These are phyloP conservation scores for Blennius ocellaris DNA, from an alignment of 2,113 vertebrate genomes.

Conservation along the genomic window DNA sequence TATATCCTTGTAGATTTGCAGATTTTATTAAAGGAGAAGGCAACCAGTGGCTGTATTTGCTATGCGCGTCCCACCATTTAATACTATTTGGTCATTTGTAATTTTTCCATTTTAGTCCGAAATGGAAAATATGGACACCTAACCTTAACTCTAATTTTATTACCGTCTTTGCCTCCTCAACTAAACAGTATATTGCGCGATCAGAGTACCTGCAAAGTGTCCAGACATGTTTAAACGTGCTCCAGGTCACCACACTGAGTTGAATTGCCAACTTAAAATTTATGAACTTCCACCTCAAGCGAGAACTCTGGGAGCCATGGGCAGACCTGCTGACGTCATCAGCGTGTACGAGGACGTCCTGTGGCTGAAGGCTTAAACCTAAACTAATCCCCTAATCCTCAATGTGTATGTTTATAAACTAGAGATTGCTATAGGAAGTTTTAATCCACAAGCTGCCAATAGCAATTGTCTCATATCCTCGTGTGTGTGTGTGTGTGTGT, in stretches of 20 bases:
- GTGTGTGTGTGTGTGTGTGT: background rate
- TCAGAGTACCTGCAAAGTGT: background rate
- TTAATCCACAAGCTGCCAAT: constrained; percentile 47
- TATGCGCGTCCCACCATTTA: too few species aligned
- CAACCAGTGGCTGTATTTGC: too few species aligned
- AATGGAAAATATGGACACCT: too few species aligned
- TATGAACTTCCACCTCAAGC: background rate
- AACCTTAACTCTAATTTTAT: too few species aligned
- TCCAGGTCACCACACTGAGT: background rate
- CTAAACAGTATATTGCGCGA: background rate
- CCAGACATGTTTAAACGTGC: background rate
- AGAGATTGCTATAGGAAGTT: constrained; percentile 32
- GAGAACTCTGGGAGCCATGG: background rate
- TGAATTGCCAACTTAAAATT: background rate
- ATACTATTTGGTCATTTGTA: too few species aligned
- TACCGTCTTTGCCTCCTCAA: background rate
- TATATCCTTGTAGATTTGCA: too few species aligned
- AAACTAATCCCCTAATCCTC: constrained; percentile 49
- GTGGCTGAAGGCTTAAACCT: constrained; percentile 14
- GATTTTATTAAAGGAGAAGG: too few species aligned
- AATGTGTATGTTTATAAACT: constrained; percentile 37
- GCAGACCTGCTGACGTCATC: constrained; percentile 8
- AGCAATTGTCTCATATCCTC: constrained; percentile 33
- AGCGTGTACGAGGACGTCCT: constrained; percentile 5
- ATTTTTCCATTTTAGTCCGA: too few species aligned